Evolutionary conservation across 1,140 invertebrate species (phyloP).

Genomic region (Nomia melanderi): DNA sequence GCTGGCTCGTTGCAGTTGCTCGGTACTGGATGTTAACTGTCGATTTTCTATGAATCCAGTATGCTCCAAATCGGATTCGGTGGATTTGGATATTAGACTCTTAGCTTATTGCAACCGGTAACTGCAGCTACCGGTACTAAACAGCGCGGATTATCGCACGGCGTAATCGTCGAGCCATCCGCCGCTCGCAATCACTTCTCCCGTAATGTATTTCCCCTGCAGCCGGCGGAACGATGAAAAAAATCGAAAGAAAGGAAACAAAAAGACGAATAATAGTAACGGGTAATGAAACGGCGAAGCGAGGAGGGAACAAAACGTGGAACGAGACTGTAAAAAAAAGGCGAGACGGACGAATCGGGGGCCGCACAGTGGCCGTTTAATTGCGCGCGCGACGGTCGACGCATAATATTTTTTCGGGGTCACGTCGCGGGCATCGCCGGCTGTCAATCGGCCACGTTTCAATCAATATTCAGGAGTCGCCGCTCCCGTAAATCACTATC

Average conservation of each 20-base stretch:
- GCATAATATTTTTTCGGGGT: conserved; percentile 9
- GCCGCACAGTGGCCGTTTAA: conserved; percentile 12
- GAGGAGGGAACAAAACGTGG: not conserved
- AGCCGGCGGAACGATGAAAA: too few species aligned
- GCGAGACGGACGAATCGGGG: not conserved
- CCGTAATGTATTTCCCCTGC: conserved; percentile 24
- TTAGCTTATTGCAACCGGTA: too few species aligned
- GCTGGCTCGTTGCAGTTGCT: too few species aligned
- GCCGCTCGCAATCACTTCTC: conserved; percentile 31
- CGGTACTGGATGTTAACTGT: too few species aligned
- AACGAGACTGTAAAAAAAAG: not conserved
- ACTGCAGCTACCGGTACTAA: too few species aligned
- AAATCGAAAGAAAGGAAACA: too few species aligned
- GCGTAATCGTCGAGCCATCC: conserved; percentile 9
- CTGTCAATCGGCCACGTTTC: conserved; percentile 40
- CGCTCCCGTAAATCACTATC: conserved; percentile 56
- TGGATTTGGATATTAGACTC: too few species aligned
- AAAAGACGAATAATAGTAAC: too few species aligned
- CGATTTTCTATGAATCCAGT: too few species aligned
- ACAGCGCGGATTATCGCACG: conserved; percentile 38
- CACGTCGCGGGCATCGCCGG: not conserved
- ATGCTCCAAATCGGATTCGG: too few species aligned
- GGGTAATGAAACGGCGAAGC: not conserved
- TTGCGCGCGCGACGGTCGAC: not conserved
- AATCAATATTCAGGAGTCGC: conserved; percentile 58